phyloP scores from a whole-genome alignment of 2,888 invertebrate species.

The Sphaerophoria taeniata region DNA sequence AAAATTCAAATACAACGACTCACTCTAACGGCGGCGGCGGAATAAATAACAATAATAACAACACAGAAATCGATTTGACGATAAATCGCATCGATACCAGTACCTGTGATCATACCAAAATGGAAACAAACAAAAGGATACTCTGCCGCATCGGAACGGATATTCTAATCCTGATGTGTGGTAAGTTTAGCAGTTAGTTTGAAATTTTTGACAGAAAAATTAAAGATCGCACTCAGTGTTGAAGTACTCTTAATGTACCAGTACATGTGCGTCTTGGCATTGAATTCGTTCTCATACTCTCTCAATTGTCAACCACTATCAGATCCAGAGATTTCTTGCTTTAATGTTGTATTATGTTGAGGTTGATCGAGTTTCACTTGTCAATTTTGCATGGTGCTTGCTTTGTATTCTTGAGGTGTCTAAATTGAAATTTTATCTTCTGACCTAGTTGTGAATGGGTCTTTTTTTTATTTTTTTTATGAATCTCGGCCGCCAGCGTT shows the following conservation, averaged over 20 bases:
- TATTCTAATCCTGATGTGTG: slow-evolving; percentile 86
- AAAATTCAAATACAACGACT: slow-evolving; percentile 30
- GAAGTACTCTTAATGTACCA: background rate
- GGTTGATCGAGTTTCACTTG: slow-evolving; percentile 62
- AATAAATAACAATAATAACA: slow-evolving; percentile 75
- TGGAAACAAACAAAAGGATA: slow-evolving; percentile 83
- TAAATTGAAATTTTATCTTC: slow-evolving; percentile 52
- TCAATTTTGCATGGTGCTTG: slow-evolving; percentile 48
- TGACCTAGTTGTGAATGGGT: slow-evolving; percentile 36
- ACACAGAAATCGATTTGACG: slow-evolving; percentile 73
- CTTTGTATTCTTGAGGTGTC: slow-evolving; percentile 6
- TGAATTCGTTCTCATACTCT: slow-evolving; percentile 51
- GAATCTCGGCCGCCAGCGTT: slow-evolving; percentile 3
- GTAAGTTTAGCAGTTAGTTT: slow-evolving; percentile 82
- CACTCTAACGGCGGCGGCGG: slow-evolving; percentile 34
- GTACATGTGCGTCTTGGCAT: slow-evolving; percentile 46
- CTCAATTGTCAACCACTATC: background rate
- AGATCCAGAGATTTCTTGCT: background rate
- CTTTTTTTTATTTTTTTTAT: slow-evolving; percentile 12
- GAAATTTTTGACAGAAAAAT: background rate
- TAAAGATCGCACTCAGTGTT: background rate
- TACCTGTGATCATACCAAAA: slow-evolving; percentile 73
- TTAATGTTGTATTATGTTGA: background rate
- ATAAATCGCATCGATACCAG: slow-evolving; percentile 69
- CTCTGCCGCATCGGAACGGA: slow-evolving; percentile 88